Conservation (phyloP, 2,888 invertebrate genomes). For the Clistopyga incitator region DNA sequence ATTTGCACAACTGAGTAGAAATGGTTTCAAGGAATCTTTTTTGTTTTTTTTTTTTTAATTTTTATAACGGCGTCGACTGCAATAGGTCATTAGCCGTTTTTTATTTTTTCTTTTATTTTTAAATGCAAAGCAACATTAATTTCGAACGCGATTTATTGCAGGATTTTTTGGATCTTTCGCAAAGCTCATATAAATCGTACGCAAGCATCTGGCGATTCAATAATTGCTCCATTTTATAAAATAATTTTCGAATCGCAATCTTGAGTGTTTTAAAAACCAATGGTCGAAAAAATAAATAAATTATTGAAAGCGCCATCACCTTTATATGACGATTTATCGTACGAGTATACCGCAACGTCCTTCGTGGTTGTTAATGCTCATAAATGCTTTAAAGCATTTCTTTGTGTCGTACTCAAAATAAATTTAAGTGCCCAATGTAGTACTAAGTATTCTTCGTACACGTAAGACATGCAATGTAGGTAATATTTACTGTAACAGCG, state of each 20-base stretch:
- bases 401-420: constrained; percentile 67
- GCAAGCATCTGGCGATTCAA: background rate
- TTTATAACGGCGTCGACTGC: no score
- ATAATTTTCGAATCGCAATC: constrained; percentile 9
- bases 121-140: no score
- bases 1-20: no score
- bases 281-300: constrained; percentile 26
- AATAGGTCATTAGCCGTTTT: no score
- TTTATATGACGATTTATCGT: background rate
- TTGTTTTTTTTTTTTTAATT: no score
- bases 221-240: constrained; percentile 21
- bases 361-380: constrained; percentile 51
- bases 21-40: no score
- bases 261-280: constrained; percentile 11
- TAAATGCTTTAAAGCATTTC: constrained; percentile 20
- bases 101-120: no score
- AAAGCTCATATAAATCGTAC: constrained; percentile 31
- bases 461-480: constrained; percentile 75
- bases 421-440: constrained; percentile 49
- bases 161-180: background rate
- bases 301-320: constrained; percentile 21
- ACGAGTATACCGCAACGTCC: constrained; percentile 13
- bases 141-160: no score
- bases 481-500: constrained; percentile 77
- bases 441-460: constrained; percentile 52